These are phyloP conservation scores for Catamblyrhynchus diadema DNA, from an alignment of 2,797 vertebrate genomes.

Conservation along the genomic window DNA sequence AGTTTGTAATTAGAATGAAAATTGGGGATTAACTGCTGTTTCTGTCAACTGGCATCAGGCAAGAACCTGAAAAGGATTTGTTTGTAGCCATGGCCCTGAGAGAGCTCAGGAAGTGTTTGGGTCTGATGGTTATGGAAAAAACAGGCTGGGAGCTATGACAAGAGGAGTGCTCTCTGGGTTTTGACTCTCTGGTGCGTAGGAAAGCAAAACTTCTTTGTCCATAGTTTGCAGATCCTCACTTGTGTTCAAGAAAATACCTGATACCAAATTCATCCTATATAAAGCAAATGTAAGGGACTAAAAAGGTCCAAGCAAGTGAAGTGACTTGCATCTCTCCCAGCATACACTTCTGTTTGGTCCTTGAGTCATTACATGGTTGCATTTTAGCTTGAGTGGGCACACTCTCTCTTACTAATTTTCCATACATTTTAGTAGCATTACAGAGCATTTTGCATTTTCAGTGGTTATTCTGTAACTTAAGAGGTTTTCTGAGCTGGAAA, in stretches of 20 bases:
- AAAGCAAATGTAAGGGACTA: background rate
- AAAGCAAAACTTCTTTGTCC: background rate
- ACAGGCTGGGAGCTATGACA: background rate
- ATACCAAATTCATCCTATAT: background rate
- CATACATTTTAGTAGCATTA: background rate
- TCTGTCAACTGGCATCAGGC: background rate
- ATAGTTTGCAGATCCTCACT: background rate
- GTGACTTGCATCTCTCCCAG: background rate
- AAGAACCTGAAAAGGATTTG: background rate
- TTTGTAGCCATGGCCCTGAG: background rate
- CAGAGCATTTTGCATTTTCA: background rate
- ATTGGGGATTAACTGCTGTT: background rate
- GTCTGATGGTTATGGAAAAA: background rate
- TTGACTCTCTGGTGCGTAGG: background rate
- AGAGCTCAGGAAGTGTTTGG: background rate
- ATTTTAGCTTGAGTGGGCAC: background rate
- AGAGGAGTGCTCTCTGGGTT: background rate
- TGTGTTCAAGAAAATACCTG: background rate
- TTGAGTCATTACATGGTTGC: background rate
- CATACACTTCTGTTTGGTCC: background rate
- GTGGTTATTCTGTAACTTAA: background rate
- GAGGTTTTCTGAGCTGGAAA: background rate
- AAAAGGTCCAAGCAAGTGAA: background rate
- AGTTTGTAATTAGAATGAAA: background rate
- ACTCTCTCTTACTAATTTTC: background rate